These are phyloP conservation scores for Phrynosoma blainvillii DNA, from an alignment of 2,113 vertebrate species.

Conservation along the genomic window DNA sequence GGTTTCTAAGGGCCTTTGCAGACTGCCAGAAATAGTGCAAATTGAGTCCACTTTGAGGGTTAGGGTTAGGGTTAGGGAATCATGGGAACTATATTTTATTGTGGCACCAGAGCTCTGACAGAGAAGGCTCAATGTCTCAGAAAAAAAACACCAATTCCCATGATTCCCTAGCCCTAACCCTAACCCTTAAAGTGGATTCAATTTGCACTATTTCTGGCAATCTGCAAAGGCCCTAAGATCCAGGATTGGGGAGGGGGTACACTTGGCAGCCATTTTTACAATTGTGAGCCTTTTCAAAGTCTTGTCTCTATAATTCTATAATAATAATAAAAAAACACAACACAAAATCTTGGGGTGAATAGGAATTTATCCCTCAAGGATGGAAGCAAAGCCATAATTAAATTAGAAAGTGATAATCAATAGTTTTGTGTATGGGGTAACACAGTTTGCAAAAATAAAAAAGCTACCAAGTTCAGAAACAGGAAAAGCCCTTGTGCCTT, in stretches of 20 bases:
- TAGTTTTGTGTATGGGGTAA: neutral
- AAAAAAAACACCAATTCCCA: too few relatives aligned
- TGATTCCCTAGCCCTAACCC: too few relatives aligned
- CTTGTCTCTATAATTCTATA: slow-evolving; percentile 5
- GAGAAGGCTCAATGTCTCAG: too few relatives aligned
- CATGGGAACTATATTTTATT: too few relatives aligned
- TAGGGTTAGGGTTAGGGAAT: too few relatives aligned
- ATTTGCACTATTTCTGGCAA: too few relatives aligned
- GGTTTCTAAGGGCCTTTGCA: too few relatives aligned
- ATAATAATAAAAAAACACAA: neutral
- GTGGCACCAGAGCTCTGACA: too few relatives aligned
- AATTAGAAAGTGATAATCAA: slow-evolving; percentile 29
- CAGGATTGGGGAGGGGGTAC: neutral
- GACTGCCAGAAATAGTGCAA: too few relatives aligned
- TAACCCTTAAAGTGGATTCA: too few relatives aligned
- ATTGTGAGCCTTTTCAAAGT: slow-evolving; percentile 10
- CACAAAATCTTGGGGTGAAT: slow-evolving; percentile 19
- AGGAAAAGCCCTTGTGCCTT: slow-evolving; percentile 15
- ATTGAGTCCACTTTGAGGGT: too few relatives aligned
- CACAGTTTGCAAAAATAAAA: slow-evolving; percentile 25
- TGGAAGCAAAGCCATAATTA: slow-evolving; percentile 24
- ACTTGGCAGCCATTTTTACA: neutral
- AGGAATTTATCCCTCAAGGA: slow-evolving; percentile 30
- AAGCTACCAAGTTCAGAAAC: neutral
- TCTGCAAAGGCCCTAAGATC: too few relatives aligned